Conservation (phyloP, 2,797 vertebrate species). For the Intellagama lesueurii region DNA sequence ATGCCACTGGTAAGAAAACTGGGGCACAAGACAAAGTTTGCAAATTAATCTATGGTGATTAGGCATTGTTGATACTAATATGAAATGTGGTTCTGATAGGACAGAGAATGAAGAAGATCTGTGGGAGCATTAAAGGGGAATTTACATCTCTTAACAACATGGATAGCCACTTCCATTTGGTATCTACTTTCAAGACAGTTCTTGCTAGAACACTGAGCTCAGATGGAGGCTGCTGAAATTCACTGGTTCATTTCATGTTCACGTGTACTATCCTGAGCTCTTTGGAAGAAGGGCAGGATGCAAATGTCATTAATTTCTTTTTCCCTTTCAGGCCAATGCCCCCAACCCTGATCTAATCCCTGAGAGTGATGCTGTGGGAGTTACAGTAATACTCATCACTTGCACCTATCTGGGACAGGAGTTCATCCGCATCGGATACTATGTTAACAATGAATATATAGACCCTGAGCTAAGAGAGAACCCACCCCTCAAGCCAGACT, state of each 20-base stretch:
- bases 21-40: too few species aligned
- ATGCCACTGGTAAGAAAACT: neutral
- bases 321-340: constrained; percentile 84
- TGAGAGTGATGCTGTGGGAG: constrained; percentile 92
- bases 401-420: constrained; percentile 93
- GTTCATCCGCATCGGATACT: constrained; percentile 94
- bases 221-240: neutral
- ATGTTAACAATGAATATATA: constrained; percentile 94
- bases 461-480: constrained; percentile 90
- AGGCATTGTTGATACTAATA: neutral
- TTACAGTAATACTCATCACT: constrained; percentile 93
- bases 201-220: neutral
- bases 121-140: neutral
- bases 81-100: neutral
- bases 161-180: neutral
- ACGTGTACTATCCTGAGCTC: neutral
- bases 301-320: constrained; percentile 30
- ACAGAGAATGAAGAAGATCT: neutral
- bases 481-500: constrained; percentile 90
- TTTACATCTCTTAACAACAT: neutral
- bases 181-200: neutral
- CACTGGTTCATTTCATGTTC: neutral
- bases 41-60: neutral
- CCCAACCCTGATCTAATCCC: constrained; percentile 90
- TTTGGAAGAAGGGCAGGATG: neutral